Percentiles rank a stretch among this genome's conserved stretches.
Evolutionary conservation across 2,888 invertebrate species (phyloP).

Genomic region (Scelioninae gen. 2): DNA sequence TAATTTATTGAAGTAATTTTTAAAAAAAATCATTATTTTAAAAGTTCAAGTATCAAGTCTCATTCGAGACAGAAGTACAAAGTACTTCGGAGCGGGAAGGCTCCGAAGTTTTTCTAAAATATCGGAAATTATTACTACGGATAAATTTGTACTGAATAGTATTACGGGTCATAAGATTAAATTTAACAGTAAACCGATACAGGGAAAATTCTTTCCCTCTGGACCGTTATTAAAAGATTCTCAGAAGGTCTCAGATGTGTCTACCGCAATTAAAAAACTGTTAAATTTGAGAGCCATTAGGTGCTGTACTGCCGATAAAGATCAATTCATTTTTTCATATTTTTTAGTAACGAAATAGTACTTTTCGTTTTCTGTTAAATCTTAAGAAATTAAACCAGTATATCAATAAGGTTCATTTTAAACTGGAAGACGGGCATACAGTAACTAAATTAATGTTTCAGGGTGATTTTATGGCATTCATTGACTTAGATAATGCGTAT

Average conservation of each 20-base stretch:
- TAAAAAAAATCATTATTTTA: too few species aligned
- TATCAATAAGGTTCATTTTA: too few species aligned
- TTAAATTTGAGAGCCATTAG: conserved; percentile 9
- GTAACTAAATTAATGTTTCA: too few species aligned
- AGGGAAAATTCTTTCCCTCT: neutral
- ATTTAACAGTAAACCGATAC: neutral
- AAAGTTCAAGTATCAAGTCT: too few species aligned
- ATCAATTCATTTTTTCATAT: conserved; percentile 14
- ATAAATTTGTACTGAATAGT: conserved; percentile 5
- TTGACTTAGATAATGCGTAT: too few species aligned
- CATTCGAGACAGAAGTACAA: too few species aligned
- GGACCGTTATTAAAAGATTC: neutral
- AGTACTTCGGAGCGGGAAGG: too few species aligned
- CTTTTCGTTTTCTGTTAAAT: conserved; percentile 31
- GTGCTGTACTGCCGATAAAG: neutral
- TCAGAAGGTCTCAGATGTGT: neutral
- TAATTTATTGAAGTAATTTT: too few species aligned
- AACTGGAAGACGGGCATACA: too few species aligned
- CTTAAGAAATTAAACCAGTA: conserved; percentile 40
- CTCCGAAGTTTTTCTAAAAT: too few species aligned
- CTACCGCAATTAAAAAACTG: conserved; percentile 1
- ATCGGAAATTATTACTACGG: too few species aligned
- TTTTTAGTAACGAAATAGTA: conserved; percentile 10
- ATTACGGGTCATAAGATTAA: neutral
- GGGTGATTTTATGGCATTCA: too few species aligned